Percentiles rank a stretch among this genome's conserved stretches.
phyloP scores from a whole-genome alignment of 2,113 vertebrate species.

The Tringa solitaria region DNA sequence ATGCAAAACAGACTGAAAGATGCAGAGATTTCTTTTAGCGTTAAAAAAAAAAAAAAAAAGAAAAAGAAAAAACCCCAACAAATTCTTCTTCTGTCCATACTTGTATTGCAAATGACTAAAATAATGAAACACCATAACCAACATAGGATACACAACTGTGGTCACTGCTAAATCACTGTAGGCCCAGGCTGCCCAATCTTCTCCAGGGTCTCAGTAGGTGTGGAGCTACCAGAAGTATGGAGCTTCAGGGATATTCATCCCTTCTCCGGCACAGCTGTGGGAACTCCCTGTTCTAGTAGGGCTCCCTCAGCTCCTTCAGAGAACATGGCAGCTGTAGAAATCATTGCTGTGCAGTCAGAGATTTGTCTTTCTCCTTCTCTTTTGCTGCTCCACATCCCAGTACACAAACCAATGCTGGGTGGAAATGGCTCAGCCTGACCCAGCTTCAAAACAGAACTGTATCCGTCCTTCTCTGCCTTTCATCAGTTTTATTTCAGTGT shows the following conservation, averaged over 20 bases:
- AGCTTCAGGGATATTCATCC: background rate
- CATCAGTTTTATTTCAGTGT: background rate
- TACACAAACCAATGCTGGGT: background rate
- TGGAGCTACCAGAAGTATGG: background rate
- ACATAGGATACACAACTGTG: background rate
- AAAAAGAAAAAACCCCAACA: background rate
- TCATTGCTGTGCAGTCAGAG: background rate
- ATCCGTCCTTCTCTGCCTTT: background rate
- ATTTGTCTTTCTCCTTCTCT: background rate
- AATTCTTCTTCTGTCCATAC: background rate
- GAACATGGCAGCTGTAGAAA: background rate
- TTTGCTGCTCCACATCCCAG: background rate
- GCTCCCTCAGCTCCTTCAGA: background rate
- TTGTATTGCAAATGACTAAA: background rate
- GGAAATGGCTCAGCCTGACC: background rate
- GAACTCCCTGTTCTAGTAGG: background rate
- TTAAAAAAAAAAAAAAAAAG: background rate
- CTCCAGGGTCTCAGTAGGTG: background rate
- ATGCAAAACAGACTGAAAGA: background rate
- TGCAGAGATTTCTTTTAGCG: background rate
- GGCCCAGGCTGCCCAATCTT: background rate
- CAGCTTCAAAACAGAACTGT: background rate
- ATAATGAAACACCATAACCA: background rate
- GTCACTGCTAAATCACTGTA: background rate
- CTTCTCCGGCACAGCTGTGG: background rate